Percentiles rank a stretch among this genome's conserved stretches.
These are phyloP conservation scores for Elanoides forficatus DNA, from an alignment of 2,113 vertebrate species.

Conservation along the genomic window DNA sequence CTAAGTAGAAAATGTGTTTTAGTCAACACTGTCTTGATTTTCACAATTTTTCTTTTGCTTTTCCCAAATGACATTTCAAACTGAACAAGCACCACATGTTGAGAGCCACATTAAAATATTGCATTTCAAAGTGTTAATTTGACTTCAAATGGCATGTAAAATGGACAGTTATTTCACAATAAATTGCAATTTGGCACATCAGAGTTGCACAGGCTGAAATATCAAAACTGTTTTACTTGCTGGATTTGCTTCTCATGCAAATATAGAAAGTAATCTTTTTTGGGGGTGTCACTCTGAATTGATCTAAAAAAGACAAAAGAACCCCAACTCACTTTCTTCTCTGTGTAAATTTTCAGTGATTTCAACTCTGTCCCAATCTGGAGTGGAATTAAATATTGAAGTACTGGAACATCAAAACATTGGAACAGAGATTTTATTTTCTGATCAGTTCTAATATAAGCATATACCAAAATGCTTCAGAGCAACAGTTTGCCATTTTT, in stretches of 20 bases:
- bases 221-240: neutral
- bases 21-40: neutral
- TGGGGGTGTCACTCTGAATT: fast-evolving
- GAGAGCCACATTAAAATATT: neutral
- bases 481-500: neutral
- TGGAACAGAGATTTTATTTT: neutral
- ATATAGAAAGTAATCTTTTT: neutral
- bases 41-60: neutral
- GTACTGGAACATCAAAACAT: neutral
- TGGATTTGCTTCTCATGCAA: neutral
- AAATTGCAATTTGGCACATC: neutral
- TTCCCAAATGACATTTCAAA: neutral
- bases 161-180: neutral
- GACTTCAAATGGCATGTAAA: neutral
- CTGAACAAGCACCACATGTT: neutral
- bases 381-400: neutral
- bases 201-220: neutral
- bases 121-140: neutral
- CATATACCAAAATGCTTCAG: neutral
- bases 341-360: neutral
- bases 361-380: neutral
- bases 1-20: neutral
- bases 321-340: fast-evolving
- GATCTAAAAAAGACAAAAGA: neutral
- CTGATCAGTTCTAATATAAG: neutral